These are phyloP conservation scores for Deroplatys truncata DNA, from an alignment of 2,888 invertebrate species.

Conservation along the genomic window DNA sequence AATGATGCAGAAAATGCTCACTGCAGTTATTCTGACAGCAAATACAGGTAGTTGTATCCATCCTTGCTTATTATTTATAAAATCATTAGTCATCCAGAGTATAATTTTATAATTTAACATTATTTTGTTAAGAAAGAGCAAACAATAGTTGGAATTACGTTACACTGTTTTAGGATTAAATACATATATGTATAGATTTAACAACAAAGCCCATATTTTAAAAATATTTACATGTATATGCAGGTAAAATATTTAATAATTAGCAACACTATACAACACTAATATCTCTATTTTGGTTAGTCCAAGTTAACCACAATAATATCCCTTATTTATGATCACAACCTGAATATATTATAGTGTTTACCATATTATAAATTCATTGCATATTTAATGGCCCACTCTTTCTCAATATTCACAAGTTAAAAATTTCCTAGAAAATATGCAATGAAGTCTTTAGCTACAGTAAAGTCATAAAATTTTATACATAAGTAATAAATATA, in stretches of 20 bases:
- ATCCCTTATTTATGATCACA: neutral
- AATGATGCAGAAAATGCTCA: neutral
- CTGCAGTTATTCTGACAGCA: neutral
- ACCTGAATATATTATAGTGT: neutral
- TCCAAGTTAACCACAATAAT: neutral
- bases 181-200: neutral
- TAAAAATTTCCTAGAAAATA: neutral
- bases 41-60: neutral
- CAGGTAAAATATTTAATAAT: neutral
- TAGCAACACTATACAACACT: neutral
- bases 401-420: neutral
- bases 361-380: neutral
- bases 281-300: neutral
- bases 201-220: neutral
- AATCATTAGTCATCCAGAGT: neutral
- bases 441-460: neutral
- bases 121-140: too few species aligned
- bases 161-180: neutral
- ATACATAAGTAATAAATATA: neutral
- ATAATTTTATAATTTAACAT: too few species aligned
- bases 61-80: neutral
- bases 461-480: neutral
- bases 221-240: neutral
- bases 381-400: neutral
- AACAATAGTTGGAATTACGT: neutral